Evolutionary conservation across 2,797 vertebrate genomes (phyloP).

Genomic region (Peromyscus aztecus): DNA sequence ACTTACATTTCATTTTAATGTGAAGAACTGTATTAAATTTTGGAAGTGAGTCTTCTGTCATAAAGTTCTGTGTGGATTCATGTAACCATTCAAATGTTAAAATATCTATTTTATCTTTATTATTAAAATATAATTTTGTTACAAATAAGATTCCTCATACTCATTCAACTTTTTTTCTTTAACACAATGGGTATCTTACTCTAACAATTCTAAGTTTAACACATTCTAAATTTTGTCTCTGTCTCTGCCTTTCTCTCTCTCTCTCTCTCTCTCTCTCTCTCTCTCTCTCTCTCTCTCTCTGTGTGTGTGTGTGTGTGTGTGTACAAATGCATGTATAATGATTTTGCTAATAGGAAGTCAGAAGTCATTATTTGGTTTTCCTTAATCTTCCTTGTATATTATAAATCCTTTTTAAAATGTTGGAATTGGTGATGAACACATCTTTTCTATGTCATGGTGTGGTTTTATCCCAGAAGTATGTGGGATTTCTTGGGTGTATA

Average conservation of each 20-base stretch:
- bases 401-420: not conserved
- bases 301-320: not conserved
- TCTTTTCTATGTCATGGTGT: not conserved
- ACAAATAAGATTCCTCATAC: not conserved
- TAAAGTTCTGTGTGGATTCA: not conserved
- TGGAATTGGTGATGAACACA: not conserved
- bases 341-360: not conserved
- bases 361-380: not conserved
- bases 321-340: not conserved
- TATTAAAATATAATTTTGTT: not conserved
- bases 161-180: not conserved
- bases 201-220: not conserved
- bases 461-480: not conserved
- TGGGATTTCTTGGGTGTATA: not conserved
- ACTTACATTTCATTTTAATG: not conserved
- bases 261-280: too few relatives aligned
- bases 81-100: not conserved
- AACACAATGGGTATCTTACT: not conserved
- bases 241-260: not conserved
- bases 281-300: too few relatives aligned
- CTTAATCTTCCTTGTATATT: not conserved
- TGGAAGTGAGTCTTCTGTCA: not conserved
- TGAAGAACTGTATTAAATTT: not conserved
- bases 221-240: not conserved
- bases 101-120: not conserved